A percentile compares a stretch with the other conserved stretches of the same genome.
phyloP scores from a whole-genome alignment of 2,113 vertebrate species.

The Stegostoma tigrinum region DNA sequence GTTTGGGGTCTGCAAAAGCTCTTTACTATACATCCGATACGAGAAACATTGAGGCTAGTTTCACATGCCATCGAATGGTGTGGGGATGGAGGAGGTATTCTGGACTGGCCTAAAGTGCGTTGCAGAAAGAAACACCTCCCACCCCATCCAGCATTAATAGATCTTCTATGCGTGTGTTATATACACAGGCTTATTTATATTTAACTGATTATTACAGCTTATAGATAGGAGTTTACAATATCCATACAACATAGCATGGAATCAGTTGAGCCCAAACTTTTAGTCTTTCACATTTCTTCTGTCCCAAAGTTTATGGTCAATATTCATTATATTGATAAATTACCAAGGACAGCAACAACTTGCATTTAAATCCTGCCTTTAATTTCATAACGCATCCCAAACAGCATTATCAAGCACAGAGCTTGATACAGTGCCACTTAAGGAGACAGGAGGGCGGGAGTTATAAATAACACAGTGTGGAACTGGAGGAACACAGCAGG shows the following conservation, averaged over 20 bases:
- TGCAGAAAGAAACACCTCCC: neutral
- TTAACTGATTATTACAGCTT: neutral
- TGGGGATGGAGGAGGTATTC: neutral
- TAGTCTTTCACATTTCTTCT: neutral
- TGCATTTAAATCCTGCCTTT: neutral
- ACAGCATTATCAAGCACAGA: neutral
- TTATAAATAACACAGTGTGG: neutral
- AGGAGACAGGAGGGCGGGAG: neutral
- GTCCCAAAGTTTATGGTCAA: neutral
- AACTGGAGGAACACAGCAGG: too few relatives aligned
- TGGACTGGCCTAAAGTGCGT: neutral
- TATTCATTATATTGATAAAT: neutral
- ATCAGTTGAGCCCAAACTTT: neutral
- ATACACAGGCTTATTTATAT: neutral
- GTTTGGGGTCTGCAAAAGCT: neutral
- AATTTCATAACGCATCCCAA: neutral
- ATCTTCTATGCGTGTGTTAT: neutral
- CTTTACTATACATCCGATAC: neutral
- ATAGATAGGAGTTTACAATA: neutral
- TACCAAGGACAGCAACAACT: neutral
- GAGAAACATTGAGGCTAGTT: neutral
- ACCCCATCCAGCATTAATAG: neutral
- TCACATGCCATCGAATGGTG: neutral
- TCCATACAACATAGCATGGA: neutral
- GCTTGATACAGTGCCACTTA: neutral